phyloP scores from a whole-genome alignment of 2,888 invertebrate genomes.

The Hydrotaea cyrtoneurina region DNA sequence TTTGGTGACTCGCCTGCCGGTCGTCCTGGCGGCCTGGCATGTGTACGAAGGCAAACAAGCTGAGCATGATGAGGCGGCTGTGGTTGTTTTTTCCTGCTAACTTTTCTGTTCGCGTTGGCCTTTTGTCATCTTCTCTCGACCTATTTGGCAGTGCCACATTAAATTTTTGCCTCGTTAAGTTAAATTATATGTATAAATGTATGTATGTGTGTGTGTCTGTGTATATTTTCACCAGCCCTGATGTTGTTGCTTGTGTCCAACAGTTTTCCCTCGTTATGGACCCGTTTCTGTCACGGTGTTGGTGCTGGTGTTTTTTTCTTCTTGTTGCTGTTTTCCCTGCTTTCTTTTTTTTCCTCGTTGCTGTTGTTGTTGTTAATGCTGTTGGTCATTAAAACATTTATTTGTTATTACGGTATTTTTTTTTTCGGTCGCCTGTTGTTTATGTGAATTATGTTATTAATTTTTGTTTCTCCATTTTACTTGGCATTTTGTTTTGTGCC shows the following conservation, averaged over 20 bases:
- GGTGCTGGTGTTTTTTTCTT: conserved; percentile 6
- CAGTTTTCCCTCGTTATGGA: not conserved
- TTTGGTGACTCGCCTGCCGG: conserved; percentile 28
- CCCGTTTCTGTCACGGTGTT: conserved; percentile 33
- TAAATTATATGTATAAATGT: conserved; percentile 47
- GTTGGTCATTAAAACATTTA: conserved; percentile 66
- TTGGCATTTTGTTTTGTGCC: not conserved
- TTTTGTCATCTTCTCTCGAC: conserved; percentile 54
- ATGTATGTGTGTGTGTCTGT: conserved; percentile 6
- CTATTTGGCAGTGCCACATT: conserved; percentile 64
- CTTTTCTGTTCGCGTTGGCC: conserved; percentile 7
- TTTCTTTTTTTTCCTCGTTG: not conserved
- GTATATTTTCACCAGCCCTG: not conserved
- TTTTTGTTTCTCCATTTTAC: conserved; percentile 20
- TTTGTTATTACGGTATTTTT: conserved; percentile 56
- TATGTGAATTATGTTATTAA: conserved; percentile 53
- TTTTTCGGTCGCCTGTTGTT: conserved; percentile 55
- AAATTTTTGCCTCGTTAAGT: conserved; percentile 64
- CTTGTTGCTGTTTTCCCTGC: not conserved
- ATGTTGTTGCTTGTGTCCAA: conserved; percentile 12
- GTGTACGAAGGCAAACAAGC: not conserved
- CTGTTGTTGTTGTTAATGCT: conserved; percentile 39
- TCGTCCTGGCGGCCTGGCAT: not conserved
- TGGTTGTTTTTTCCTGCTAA: not conserved
- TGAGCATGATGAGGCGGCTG: not conserved